A percentile compares a stretch with the other conserved stretches of the same genome.
Evolutionary conservation across 2,888 invertebrate species (phyloP).

Genomic region (Druceiella hillmani): DNA sequence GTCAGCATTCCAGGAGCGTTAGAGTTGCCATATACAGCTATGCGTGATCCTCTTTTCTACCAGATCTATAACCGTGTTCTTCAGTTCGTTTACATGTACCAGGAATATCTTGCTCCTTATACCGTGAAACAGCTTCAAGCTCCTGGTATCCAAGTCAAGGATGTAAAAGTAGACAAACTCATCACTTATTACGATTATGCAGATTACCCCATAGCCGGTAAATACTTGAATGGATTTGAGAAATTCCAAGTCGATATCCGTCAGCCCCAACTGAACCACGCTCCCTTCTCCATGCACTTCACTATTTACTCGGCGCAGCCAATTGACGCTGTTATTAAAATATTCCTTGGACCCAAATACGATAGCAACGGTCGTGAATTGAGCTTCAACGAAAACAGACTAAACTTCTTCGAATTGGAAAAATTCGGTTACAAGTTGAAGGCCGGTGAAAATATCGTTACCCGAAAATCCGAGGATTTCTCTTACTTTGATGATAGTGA

Average conservation of each 20-base stretch:
- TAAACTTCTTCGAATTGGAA: constrained; percentile 57
- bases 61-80: constrained; percentile 57
- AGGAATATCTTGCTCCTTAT: constrained; percentile 54
- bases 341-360: constrained; percentile 67
- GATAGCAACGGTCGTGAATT: constrained; percentile 51
- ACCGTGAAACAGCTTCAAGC: constrained; percentile 54
- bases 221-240: no score
- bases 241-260: constrained; percentile 53
- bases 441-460: constrained; percentile 45
- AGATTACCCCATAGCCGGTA: constrained; percentile 44
- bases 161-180: constrained; percentile 59
- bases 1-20: constrained; percentile 57
- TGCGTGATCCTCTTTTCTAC: constrained; percentile 67
- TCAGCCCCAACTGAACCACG: constrained; percentile 64
- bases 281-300: constrained; percentile 59
- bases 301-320: constrained; percentile 47
- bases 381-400: constrained; percentile 48
- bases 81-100: constrained; percentile 54
- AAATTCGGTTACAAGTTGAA: constrained; percentile 45
- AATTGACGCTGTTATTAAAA: constrained; percentile 48
- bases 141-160: constrained; percentile 57
- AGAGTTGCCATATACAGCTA: constrained; percentile 58
- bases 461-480: constrained; percentile 55
- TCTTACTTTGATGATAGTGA: constrained; percentile 52
- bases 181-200: constrained; percentile 64